Evolutionary conservation across 2,888 invertebrate species (phyloP).

Genomic region (Ophioninae sp.): DNA sequence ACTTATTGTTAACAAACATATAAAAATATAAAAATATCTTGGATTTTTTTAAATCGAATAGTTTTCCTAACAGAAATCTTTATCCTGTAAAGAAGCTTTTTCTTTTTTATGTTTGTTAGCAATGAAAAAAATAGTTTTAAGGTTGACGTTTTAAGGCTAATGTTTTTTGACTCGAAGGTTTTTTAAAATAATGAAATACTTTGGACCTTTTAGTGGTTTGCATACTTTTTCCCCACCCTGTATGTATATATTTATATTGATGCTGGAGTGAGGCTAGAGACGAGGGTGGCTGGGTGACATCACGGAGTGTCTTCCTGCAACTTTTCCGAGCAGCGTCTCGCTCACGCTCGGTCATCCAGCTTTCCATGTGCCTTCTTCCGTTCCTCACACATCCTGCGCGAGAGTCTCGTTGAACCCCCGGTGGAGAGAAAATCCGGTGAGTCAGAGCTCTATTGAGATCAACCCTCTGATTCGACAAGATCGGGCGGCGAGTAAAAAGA

Average conservation of each 20-base stretch:
- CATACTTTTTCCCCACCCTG: background rate
- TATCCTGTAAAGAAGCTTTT: too few relatives aligned
- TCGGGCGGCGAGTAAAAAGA: conserved; percentile 40
- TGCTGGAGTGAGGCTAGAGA: conserved; percentile 28
- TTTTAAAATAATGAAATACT: too few relatives aligned
- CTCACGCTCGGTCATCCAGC: conserved; percentile 50
- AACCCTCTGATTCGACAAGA: conserved; percentile 44
- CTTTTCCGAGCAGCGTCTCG: conserved; percentile 42
- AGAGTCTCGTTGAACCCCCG: conserved; percentile 10
- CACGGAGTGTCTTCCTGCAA: conserved; percentile 57
- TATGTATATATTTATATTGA: conserved; percentile 27
- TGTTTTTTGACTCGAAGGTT: too few relatives aligned
- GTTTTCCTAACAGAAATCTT: too few relatives aligned
- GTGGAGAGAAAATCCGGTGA: conserved; percentile 57
- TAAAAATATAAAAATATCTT: too few relatives aligned
- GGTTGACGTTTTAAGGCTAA: too few relatives aligned
- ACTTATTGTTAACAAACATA: too few relatives aligned
- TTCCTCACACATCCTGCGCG: conserved; percentile 25
- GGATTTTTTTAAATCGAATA: too few relatives aligned
- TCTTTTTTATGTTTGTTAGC: too few relatives aligned
- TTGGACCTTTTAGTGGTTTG: background rate
- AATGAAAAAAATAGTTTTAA: too few relatives aligned
- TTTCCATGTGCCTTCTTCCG: conserved; percentile 16
- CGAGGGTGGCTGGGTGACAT: conserved; percentile 57
- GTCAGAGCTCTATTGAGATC: conserved; percentile 57